Evolutionary conservation across 2,113 vertebrate species (phyloP).

Genomic region (Tretioscincus oriximinensis): DNA sequence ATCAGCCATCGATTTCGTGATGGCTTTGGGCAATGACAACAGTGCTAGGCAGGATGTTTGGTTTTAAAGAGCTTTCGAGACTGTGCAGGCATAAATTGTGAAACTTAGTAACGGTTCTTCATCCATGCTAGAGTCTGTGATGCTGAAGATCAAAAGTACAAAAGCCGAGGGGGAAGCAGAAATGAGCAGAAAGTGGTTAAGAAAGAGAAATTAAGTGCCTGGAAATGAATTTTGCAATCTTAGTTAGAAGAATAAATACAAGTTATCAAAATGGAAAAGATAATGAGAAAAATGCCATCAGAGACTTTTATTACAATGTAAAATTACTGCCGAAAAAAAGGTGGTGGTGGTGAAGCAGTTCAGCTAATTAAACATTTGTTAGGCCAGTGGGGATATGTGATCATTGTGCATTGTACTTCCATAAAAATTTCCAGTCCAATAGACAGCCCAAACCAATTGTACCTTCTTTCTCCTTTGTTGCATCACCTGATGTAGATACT

Average conservation of each 20-base stretch:
- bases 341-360: constrained; percentile 14
- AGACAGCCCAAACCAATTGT: background rate
- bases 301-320: constrained; percentile 31
- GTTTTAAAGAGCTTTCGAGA: constrained; percentile 43
- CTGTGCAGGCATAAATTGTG: constrained; percentile 10
- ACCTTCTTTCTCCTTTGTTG: background rate
- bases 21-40: constrained; percentile 41
- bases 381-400: background rate
- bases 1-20: constrained; percentile 25
- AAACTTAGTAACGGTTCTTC: constrained; percentile 13
- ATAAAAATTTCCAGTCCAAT: constrained; percentile 1
- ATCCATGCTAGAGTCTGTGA: constrained; percentile 5
- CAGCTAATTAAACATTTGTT: constrained; percentile 40
- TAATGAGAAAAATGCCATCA: constrained; percentile 36
- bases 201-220: constrained; percentile 31
- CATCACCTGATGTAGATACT: too few species aligned
- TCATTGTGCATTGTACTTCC: background rate
- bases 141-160: background rate
- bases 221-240: constrained; percentile 35
- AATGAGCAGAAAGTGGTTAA: constrained; percentile 34
- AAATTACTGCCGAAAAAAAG: constrained; percentile 38
- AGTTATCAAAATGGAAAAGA: constrained; percentile 41
- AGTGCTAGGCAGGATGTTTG: constrained; percentile 28
- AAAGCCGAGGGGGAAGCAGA: constrained; percentile 22
- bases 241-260: constrained; percentile 40